Conservation (phyloP, 2,113 vertebrate species). For the Pholis gunnellus region DNA sequence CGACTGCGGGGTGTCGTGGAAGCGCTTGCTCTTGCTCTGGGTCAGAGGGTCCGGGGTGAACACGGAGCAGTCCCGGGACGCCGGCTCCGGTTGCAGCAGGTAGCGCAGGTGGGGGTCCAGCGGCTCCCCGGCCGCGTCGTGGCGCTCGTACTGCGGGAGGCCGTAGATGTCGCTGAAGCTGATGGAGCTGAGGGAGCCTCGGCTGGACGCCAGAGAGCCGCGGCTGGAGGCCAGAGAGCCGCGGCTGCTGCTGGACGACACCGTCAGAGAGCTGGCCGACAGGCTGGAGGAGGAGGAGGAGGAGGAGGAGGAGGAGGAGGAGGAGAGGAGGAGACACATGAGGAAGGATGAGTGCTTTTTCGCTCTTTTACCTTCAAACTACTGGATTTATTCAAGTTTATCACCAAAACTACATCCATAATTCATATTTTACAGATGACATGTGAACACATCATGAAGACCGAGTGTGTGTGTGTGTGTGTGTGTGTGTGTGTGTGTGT, state of each 20-base stretch:
- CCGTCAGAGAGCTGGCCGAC: slow-evolving; percentile 94
- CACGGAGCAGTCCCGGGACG: slow-evolving; percentile 83
- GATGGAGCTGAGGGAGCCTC: slow-evolving; percentile 96
- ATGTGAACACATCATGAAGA: neutral
- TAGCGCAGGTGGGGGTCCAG: slow-evolving; percentile 89
- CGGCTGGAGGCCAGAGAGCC: slow-evolving; percentile 95
- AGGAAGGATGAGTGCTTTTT: neutral
- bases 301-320: neutral
- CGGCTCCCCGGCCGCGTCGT: slow-evolving; percentile 78
- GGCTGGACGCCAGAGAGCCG: slow-evolving; percentile 94
- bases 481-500: no score
- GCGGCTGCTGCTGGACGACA: slow-evolving; percentile 97
- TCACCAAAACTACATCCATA: no score
- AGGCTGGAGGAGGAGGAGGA: slow-evolving; percentile 79
- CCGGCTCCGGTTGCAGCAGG: slow-evolving; percentile 86
- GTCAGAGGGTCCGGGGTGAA: slow-evolving; percentile 72
- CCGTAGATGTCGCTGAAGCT: slow-evolving; percentile 99
- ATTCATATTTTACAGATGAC: no score
- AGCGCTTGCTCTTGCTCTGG: slow-evolving; percentile 88
- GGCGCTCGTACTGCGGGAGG: slow-evolving; percentile 92
- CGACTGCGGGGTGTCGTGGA: slow-evolving; percentile 94
- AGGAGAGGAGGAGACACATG: neutral
- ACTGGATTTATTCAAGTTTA: no score
- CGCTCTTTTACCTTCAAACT: no score
- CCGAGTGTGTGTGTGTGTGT: neutral